phyloP scores from a whole-genome alignment of 2,888 invertebrate genomes.

The Eilema depressum region DNA sequence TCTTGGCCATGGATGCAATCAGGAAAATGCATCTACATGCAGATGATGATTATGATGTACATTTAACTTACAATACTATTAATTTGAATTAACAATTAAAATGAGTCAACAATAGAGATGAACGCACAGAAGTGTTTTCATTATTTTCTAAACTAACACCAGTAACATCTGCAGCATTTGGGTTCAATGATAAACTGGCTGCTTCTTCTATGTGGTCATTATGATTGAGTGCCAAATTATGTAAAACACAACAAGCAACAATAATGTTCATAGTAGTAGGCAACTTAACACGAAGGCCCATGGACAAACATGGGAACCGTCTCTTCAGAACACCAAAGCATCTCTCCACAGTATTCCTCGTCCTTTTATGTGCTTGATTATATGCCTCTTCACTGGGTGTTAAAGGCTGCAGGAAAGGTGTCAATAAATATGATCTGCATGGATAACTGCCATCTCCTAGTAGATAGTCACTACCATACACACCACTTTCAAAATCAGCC shows the following conservation, averaged over 20 bases:
- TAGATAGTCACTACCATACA: background rate
- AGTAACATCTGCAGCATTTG: conserved; percentile 3
- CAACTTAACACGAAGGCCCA: conserved; percentile 28
- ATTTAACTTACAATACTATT: too few species aligned
- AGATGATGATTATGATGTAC: too few species aligned
- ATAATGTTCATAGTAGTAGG: conserved; percentile 30
- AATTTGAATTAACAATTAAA: too few species aligned
- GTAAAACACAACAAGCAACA: conserved; percentile 33
- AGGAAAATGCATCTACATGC: too few species aligned
- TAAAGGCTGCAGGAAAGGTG: conserved; percentile 23
- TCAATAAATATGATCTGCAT: conserved; percentile 11
- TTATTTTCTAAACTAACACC: conserved; percentile 5
- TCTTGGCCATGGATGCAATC: too few species aligned
- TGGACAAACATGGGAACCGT: conserved; percentile 36
- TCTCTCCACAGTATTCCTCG: conserved; percentile 31
- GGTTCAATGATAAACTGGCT: background rate
- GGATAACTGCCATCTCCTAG: background rate
- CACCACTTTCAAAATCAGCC: conserved; percentile 2
- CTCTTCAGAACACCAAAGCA: conserved; percentile 38
- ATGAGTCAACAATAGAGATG: conserved; percentile 10
- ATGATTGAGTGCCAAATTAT: conserved; percentile 18
- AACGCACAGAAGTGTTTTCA: conserved; percentile 14
- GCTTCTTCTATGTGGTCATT: conserved; percentile 3
- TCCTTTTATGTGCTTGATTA: conserved; percentile 32
- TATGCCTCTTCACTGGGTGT: conserved; percentile 32